These are phyloP conservation scores for Anguilla rostrata DNA, from an alignment of 2,113 vertebrate genomes.

Conservation along the genomic window DNA sequence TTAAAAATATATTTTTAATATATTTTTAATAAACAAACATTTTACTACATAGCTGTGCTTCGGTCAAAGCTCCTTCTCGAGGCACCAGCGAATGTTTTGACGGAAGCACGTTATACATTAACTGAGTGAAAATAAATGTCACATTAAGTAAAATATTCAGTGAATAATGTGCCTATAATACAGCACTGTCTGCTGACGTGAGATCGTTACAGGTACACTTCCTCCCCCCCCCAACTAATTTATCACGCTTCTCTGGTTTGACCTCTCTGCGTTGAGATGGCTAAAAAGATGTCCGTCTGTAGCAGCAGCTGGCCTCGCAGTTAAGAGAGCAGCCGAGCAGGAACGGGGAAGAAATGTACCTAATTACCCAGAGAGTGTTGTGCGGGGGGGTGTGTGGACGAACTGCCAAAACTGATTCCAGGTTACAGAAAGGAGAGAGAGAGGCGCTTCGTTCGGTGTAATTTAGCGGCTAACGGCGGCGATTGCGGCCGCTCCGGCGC, in stretches of 20 bases:
- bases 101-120: too few species aligned
- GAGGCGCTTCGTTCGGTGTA: not conserved
- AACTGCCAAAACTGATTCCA: not conserved
- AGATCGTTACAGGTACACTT: too few species aligned
- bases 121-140: too few species aligned
- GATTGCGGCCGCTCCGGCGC: not conserved
- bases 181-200: too few species aligned
- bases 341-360: not conserved
- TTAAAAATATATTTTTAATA: too few species aligned
- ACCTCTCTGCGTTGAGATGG: not conserved
- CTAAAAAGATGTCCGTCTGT: not conserved
- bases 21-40: too few species aligned
- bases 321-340: not conserved
- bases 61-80: too few species aligned
- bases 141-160: too few species aligned
- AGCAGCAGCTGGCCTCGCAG: not conserved
- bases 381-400: not conserved
- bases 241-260: not conserved
- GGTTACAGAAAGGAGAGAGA: not conserved
- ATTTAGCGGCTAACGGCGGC: not conserved
- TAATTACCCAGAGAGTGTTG: not conserved
- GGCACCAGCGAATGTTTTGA: too few species aligned
- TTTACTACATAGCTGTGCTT: too few species aligned
- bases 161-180: too few species aligned
- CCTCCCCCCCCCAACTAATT: too few species aligned